These are phyloP conservation scores for Meda fulgida DNA, from an alignment of 2,797 vertebrate species.

Conservation along the genomic window DNA sequence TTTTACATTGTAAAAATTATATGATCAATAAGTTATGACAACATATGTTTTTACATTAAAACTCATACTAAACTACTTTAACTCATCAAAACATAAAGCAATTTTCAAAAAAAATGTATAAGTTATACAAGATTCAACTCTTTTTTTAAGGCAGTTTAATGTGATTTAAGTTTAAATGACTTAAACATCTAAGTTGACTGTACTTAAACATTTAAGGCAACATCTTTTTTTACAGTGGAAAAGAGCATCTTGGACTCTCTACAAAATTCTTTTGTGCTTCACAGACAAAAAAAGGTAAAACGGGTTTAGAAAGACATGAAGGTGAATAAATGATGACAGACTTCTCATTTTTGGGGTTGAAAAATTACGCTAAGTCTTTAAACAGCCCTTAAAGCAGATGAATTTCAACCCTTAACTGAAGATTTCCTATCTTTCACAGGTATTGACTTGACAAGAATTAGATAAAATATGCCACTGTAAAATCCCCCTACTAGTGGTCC, in stretches of 20 bases:
- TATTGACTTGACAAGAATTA: conserved; percentile 15
- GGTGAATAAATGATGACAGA: not conserved
- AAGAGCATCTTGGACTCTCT: not conserved
- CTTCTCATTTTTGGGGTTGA: not conserved
- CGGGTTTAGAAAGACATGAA: not conserved
- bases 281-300: not conserved
- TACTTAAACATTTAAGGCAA: no score
- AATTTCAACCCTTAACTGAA: not conserved
- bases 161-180: no score
- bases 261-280: not conserved
- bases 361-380: not conserved
- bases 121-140: no score
- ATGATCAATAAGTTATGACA: no score
- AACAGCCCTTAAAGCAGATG: not conserved
- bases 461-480: conserved; percentile 10
- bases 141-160: no score
- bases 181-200: no score
- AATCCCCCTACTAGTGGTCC: not conserved
- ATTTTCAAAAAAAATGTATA: no score
- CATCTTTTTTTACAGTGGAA: not conserved
- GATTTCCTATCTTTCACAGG: not conserved
- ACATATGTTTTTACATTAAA: no score
- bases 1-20: no score
- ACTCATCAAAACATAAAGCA: no score
- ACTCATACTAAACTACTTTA: no score